phyloP scores from a whole-genome alignment of 2,888 invertebrate genomes.

The Agrochola litura region DNA sequence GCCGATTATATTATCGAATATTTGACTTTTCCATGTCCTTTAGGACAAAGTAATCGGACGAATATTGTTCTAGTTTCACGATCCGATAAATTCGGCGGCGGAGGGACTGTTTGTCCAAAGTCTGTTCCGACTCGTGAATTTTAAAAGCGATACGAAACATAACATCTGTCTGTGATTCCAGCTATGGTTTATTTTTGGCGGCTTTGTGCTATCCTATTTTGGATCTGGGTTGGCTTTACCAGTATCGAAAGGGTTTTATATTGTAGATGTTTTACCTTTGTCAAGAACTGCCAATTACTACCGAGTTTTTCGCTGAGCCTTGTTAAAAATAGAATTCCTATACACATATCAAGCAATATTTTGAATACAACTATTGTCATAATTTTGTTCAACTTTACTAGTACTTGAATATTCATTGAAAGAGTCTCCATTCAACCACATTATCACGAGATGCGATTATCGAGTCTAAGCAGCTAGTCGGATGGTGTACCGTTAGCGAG shows the following conservation, averaged over 20 bases:
- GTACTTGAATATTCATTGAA: slow-evolving; percentile 47
- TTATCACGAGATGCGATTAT: slow-evolving; percentile 69
- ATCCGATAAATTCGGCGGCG: slow-evolving; percentile 55
- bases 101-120: slow-evolving; percentile 63
- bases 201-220: slow-evolving; percentile 65
- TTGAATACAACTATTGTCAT: neutral
- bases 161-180: slow-evolving; percentile 70
- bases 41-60: slow-evolving; percentile 12
- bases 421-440: slow-evolving; percentile 58
- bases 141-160: slow-evolving; percentile 72
- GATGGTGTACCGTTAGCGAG: slow-evolving; percentile 79
- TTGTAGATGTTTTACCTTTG: slow-evolving; percentile 18
- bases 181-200: slow-evolving; percentile 72
- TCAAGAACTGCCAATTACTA: slow-evolving; percentile 10
- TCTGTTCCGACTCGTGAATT: slow-evolving; percentile 72
- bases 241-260: slow-evolving; percentile 45
- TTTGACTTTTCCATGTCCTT: slow-evolving; percentile 24
- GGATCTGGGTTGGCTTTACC: slow-evolving; percentile 57
- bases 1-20: slow-evolving; percentile 20
- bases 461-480: slow-evolving; percentile 69
- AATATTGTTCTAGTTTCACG: slow-evolving; percentile 64
- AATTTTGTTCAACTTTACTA: neutral
- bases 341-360: neutral
- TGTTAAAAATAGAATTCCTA: neutral
- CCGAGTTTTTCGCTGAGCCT: neutral